phyloP scores from a whole-genome alignment of 1,140 invertebrate genomes.

The Delia radicum region DNA sequence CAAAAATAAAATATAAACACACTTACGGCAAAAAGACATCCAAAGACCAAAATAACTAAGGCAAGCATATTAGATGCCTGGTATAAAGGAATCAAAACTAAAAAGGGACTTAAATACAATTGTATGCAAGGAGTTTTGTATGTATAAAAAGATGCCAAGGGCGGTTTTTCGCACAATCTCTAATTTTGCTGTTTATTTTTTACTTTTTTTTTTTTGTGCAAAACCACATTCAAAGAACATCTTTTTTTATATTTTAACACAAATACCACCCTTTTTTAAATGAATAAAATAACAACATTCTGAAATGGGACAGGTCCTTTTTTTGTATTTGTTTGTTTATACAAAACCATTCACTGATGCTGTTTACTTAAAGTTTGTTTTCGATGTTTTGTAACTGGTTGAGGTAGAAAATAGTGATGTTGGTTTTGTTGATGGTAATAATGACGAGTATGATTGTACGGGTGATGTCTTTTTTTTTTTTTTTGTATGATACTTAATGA shows the following conservation, averaged over 20 bases:
- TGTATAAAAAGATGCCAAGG: background rate
- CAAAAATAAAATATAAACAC: background rate
- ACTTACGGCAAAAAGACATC: background rate
- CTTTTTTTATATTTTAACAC: background rate
- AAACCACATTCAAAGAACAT: background rate
- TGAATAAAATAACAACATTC: background rate
- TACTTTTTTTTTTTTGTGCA: too few relatives aligned
- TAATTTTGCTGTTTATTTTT: too few relatives aligned
- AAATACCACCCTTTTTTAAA: background rate
- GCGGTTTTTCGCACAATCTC: conserved; percentile 26
- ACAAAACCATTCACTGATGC: too few relatives aligned
- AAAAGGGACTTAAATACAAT: background rate
- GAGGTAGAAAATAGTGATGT: background rate
- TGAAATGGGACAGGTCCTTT: background rate
- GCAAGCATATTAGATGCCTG: too few relatives aligned
- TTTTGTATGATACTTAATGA: conserved; percentile 52
- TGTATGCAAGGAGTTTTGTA: background rate
- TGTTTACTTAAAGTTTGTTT: background rate
- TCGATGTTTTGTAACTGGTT: background rate
- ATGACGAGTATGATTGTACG: conserved; percentile 16
- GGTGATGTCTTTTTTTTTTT: conserved; percentile 40
- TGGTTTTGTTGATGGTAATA: background rate
- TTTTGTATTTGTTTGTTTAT: background rate
- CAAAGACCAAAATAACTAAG: background rate
- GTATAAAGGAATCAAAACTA: background rate